phyloP scores from a whole-genome alignment of 2,888 invertebrate genomes.

The Himalopsyche kuldschensis region DNA sequence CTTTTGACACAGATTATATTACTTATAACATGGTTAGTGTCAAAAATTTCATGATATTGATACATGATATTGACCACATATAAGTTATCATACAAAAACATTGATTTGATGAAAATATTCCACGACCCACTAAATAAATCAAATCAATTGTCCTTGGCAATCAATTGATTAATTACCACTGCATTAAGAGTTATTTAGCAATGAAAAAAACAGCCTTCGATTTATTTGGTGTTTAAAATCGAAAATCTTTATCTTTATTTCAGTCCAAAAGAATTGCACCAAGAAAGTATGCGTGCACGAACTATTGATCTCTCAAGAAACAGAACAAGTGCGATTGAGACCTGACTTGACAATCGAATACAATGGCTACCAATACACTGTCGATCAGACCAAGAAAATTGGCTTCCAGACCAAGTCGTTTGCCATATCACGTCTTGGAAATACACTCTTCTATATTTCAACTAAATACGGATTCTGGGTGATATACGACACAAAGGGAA shows the following conservation, averaged over 20 bases:
- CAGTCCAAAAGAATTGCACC: constrained; percentile 69
- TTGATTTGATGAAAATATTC: too few species aligned
- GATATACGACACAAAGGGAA: constrained; percentile 68
- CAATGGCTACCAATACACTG: constrained; percentile 66
- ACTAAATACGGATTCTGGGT: constrained; percentile 74
- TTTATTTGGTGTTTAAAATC: not conserved
- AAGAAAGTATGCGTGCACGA: constrained; percentile 63
- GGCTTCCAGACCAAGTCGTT: constrained; percentile 66
- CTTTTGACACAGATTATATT: too few species aligned
- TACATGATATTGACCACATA: too few species aligned
- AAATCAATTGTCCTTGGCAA: too few species aligned
- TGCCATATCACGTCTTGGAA: constrained; percentile 69
- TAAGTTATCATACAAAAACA: too few species aligned
- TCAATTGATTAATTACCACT: too few species aligned
- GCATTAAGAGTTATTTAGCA: too few species aligned
- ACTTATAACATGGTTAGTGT: too few species aligned
- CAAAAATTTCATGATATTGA: too few species aligned
- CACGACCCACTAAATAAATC: too few species aligned
- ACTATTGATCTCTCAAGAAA: constrained; percentile 64
- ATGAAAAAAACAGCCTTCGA: too few species aligned
- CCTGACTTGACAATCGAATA: constrained; percentile 69
- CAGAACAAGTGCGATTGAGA: constrained; percentile 61
- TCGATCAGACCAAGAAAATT: constrained; percentile 63
- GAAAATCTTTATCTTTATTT: constrained; percentile 39
- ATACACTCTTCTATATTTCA: constrained; percentile 69